These are phyloP conservation scores for Cosmopolites sordidus DNA, from an alignment of 2,888 invertebrate species.

Conservation along the genomic window DNA sequence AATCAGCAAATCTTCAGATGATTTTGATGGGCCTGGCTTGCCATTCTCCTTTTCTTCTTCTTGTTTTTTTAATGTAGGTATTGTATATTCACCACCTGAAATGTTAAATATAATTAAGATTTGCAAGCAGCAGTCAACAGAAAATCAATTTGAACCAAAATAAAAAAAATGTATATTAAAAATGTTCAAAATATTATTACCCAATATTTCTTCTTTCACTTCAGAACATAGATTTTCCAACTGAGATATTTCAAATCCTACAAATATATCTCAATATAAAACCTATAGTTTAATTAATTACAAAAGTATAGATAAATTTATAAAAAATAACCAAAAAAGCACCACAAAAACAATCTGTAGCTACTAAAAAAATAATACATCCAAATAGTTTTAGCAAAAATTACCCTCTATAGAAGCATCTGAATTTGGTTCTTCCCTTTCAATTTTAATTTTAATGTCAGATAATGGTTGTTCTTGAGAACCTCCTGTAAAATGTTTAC, in stretches of 20 bases:
- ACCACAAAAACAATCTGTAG: neutral
- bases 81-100: constrained; percentile 40
- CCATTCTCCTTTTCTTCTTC: constrained; percentile 41
- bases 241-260: constrained; percentile 16
- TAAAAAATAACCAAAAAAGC: neutral
- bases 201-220: constrained; percentile 18
- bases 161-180: neutral
- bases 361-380: neutral
- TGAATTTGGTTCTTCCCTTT: constrained; percentile 13
- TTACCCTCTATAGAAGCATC: constrained; percentile 16
- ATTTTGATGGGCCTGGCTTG: constrained; percentile 47
- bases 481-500: constrained; percentile 20
- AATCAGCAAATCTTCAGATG: constrained; percentile 10
- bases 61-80: constrained; percentile 29
- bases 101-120: constrained; percentile 2
- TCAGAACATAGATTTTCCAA: constrained; percentile 4
- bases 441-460: constrained; percentile 24
- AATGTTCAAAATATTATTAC: constrained; percentile 9
- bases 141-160: constrained; percentile 2
- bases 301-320: neutral
- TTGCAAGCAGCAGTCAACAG: too few relatives aligned
- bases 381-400: constrained; percentile 2
- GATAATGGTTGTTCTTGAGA: constrained; percentile 10
- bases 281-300: neutral
- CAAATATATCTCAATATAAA: constrained; percentile 6